A percentile compares a stretch with the other conserved stretches of the same genome.
phyloP scores from a whole-genome alignment of 2,888 invertebrate genomes.

The Ochropleura leucogaster region DNA sequence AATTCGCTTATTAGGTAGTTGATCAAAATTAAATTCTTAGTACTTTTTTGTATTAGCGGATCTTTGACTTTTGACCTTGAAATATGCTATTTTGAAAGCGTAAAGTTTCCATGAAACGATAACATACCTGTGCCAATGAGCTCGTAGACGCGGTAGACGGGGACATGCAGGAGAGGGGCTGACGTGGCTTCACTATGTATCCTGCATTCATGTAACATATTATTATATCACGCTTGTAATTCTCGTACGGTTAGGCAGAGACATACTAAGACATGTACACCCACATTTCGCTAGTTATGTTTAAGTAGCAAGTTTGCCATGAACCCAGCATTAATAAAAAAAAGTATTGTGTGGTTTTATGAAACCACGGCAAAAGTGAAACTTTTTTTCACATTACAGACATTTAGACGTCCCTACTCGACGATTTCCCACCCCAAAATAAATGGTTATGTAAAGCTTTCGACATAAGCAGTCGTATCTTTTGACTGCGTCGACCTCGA shows the following conservation, averaged over 20 bases:
- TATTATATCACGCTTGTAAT: neutral
- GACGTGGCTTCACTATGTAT: slow-evolving; percentile 67
- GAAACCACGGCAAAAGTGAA: too few species aligned
- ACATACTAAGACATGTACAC: neutral
- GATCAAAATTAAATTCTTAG: too few species aligned
- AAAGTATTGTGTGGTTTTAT: too few species aligned
- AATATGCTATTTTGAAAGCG: neutral
- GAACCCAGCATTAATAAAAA: neutral
- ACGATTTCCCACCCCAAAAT: too few species aligned
- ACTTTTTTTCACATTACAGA: too few species aligned
- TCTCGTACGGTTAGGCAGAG: neutral
- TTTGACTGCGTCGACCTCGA: too few species aligned
- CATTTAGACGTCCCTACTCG: too few species aligned
- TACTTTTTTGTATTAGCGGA: too few species aligned
- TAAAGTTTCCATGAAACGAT: neutral
- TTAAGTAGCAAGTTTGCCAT: neutral
- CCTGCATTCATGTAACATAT: slow-evolving; percentile 62
- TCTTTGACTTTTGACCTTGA: neutral
- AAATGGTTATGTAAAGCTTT: too few species aligned
- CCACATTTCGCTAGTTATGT: neutral
- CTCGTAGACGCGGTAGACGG: slow-evolving; percentile 80
- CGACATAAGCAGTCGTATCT: too few species aligned
- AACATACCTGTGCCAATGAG: slow-evolving; percentile 79
- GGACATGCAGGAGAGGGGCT: slow-evolving; percentile 65
- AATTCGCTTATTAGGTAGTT: too few species aligned